phyloP scores from a whole-genome alignment of 2,113 vertebrate species.

The Axis porcinus region DNA sequence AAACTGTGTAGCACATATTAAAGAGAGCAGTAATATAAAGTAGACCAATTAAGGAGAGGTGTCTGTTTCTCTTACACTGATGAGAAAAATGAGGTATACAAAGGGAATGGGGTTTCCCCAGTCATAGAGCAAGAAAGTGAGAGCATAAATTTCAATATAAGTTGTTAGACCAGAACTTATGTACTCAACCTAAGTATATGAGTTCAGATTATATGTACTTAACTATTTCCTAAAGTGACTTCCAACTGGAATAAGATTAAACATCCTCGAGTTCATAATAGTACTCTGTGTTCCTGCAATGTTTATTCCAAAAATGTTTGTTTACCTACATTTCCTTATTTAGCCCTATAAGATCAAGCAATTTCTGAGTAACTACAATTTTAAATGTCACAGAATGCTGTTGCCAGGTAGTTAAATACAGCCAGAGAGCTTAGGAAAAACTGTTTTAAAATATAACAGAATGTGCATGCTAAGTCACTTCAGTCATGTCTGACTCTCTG shows the following conservation, averaged over 20 bases:
- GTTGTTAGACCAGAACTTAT: not conserved
- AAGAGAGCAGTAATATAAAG: not conserved
- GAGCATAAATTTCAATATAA: not conserved
- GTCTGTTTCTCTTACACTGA: not conserved
- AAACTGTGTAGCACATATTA: not conserved
- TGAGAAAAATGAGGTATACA: not conserved
- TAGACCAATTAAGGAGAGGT: not conserved
- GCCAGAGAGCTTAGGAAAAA: constrained; percentile 6
- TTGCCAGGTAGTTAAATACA: constrained; percentile 2
- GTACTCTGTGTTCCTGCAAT: not conserved
- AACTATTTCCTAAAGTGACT: not conserved
- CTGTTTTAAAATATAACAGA: not conserved
- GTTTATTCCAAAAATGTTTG: not conserved
- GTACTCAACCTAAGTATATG: not conserved
- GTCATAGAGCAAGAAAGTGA: not conserved
- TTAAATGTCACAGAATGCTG: not conserved
- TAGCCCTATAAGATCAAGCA: not conserved
- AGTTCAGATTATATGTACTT: not conserved
- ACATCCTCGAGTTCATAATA: not conserved
- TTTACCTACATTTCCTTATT: not conserved
- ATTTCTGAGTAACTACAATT: constrained; percentile 11
- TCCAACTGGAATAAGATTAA: not conserved
- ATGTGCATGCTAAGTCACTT: not conserved
- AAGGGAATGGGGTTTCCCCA: not conserved
- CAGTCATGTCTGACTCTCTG: not conserved